Conservation (phyloP, 2,797 vertebrate genomes). For the Danio aesculapii region DNA sequence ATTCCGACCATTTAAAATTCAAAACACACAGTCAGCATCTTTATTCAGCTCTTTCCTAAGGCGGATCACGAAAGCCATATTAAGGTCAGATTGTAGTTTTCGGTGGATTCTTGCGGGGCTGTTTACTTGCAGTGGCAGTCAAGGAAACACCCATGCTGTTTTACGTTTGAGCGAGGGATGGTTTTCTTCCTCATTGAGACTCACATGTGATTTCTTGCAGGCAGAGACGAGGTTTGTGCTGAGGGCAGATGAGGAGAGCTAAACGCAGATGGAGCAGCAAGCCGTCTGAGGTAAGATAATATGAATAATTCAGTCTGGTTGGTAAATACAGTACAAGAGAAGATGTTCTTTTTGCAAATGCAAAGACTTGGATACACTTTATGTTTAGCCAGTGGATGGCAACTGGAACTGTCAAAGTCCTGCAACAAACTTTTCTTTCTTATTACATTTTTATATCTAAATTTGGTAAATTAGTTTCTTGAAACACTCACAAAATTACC, state of each 20-base stretch:
- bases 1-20: conserved; percentile 5
- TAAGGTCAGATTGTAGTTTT: conserved; percentile 31
- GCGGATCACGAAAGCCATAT: conserved; percentile 19
- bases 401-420: neutral
- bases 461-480: neutral
- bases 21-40: neutral
- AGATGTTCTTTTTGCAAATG: neutral
- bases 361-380: neutral
- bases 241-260: conserved; percentile 43
- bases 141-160: conserved; percentile 72
- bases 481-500: too few relatives aligned
- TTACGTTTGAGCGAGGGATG: conserved; percentile 67
- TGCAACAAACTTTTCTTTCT: too few relatives aligned
- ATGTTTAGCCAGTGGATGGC: neutral
- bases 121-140: conserved; percentile 56
- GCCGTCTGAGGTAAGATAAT: conserved; percentile 21
- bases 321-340: conserved; percentile 6
- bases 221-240: conserved; percentile 62
- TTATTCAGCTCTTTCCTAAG: neutral
- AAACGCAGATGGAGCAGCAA: conserved; percentile 4
- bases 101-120: conserved; percentile 37
- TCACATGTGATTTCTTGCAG: conserved; percentile 68
- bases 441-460: too few relatives aligned
- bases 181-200: conserved; percentile 54
- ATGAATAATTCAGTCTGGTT: neutral